phyloP scores from a whole-genome alignment of 2,888 invertebrate species.

The Drosophila meridionalis region DNA sequence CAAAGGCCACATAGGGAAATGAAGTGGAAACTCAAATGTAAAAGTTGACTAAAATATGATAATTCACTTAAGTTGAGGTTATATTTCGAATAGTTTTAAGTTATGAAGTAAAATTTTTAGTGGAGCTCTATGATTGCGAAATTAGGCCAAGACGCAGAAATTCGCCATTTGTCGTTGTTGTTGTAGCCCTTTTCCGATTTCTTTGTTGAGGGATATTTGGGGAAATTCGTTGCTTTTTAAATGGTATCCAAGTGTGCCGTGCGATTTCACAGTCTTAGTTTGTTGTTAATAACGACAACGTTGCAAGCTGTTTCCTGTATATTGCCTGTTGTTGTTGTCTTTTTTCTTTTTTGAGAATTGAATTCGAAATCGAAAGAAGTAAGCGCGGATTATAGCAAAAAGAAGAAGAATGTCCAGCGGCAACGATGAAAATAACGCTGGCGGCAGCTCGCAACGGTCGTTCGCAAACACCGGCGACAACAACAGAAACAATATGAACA shows the following conservation, averaged over 20 bases:
- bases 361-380: slow-evolving; percentile 2
- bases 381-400: slow-evolving; percentile 10
- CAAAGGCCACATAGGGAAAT: slow-evolving; percentile 70
- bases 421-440: slow-evolving; percentile 41
- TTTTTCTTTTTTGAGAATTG: background rate
- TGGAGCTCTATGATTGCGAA: slow-evolving; percentile 34
- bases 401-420: slow-evolving; percentile 61
- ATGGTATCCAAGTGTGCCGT: slow-evolving; percentile 24
- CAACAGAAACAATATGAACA: slow-evolving; percentile 7
- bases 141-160: slow-evolving; percentile 63
- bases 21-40: slow-evolving; percentile 23
- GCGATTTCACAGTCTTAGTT: slow-evolving; percentile 1
- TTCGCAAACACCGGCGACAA: slow-evolving; percentile 28
- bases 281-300: slow-evolving; percentile 4
- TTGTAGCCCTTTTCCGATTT: slow-evolving; percentile 38
- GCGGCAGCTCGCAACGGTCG: slow-evolving; percentile 26
- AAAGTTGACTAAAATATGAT: background rate
- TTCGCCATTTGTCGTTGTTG: slow-evolving; percentile 68
- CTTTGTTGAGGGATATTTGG: slow-evolving; percentile 37
- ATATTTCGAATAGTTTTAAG: background rate
- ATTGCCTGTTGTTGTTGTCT: slow-evolving; percentile 4
- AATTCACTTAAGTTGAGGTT: background rate
- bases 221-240: slow-evolving; percentile 11
- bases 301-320: slow-evolving; percentile 1
- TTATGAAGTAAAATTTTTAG: background rate